Base-by-base conservation (phyloP, 2,113 vertebrate species). In the Serilophus lunatus region DNA sequence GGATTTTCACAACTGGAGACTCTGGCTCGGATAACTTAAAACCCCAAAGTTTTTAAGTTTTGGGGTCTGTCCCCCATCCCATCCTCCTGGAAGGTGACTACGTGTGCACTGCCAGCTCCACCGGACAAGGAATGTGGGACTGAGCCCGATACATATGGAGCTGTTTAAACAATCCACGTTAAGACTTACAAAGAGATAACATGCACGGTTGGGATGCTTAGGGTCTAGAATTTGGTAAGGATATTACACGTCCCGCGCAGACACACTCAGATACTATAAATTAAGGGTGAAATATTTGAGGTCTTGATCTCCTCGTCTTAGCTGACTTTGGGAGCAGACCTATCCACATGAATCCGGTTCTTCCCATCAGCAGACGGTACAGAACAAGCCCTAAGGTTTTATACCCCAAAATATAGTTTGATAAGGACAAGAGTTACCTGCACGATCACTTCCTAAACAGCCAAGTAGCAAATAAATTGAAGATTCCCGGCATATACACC, bases 261-360 rank as follows among this genome's bases (percentile, higher is more conserved):
- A 89, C 82, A 38, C 78, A 5, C 50, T 91, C 84, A 80, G 75
- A 53, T 84, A 82, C 91, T 71, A 92, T 94, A 93, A 95, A 92
- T 96, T 86, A 86, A 86, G 79, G 88, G 79, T 93, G 82, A 96
- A 96, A 91, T 92, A 96, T 90, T 14, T 60, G 88, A 94, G 92
- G 93, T 95, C 90, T 92, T 90, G 95, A 94, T 95, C 94, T 79
- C 64, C 85, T 54, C 11, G 84, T 80, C 88, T 83, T 78, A 92
- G 64, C 84, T 54, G 79, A 35, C 42, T 89, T 44, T 70, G 79
- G 95, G 65, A 93, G 79, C 92, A 90, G 88, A 49, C 7, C 63
- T 25, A 50, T 50, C 93, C 72, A 45, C 92, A 87, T 6, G 63
- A 81, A 91, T 29, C 28, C 17, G 0, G 71, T 84, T 94, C 82